Percentiles rank a stretch among this genome's conserved stretches.
Evolutionary conservation across 2,888 invertebrate genomes (phyloP).

Genomic region (Ophioninae sp.): DNA sequence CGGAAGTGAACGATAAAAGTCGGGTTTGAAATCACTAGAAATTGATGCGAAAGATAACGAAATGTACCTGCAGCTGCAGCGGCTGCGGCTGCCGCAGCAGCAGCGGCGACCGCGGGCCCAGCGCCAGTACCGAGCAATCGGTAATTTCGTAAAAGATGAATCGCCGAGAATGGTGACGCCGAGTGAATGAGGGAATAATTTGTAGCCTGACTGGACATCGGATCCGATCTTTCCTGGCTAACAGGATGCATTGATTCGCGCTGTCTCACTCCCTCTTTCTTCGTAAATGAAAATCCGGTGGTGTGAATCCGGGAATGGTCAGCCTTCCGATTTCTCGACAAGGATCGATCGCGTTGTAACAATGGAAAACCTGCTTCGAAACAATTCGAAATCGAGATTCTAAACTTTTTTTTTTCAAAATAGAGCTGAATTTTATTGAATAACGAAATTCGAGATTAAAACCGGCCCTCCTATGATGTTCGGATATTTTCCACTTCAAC

Average conservation of each 20-base stretch:
- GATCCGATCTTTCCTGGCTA: conserved; percentile 40
- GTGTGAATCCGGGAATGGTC: conserved; percentile 11
- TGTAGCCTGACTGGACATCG: conserved; percentile 40
- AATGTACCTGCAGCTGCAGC: conserved; percentile 67
- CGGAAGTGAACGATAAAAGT: no score
- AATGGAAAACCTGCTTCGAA: background rate
- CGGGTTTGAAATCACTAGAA: no score
- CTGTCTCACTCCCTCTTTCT: background rate
- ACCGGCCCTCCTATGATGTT: background rate
- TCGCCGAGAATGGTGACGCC: conserved; percentile 82
- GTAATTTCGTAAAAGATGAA: conserved; percentile 86
- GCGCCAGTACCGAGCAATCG: conserved; percentile 85
- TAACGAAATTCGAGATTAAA: background rate
- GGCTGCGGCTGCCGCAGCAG: conserved; percentile 69
- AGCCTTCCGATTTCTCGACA: background rate
- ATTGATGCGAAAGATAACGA: background rate
- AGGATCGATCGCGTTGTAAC: background rate
- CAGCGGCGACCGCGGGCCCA: conserved; percentile 79
- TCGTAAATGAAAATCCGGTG: conserved; percentile 1
- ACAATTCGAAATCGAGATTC: background rate
- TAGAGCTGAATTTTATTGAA: background rate
- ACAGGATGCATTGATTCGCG: conserved; percentile 44
- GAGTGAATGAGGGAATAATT: conserved; percentile 56
- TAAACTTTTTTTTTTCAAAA: background rate
- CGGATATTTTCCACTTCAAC: background rate